Evolutionary conservation across 2,888 invertebrate species (phyloP), one percentile per base, ranked within the genome.

Genomic region (Acrobeloides nanus): DNA sequence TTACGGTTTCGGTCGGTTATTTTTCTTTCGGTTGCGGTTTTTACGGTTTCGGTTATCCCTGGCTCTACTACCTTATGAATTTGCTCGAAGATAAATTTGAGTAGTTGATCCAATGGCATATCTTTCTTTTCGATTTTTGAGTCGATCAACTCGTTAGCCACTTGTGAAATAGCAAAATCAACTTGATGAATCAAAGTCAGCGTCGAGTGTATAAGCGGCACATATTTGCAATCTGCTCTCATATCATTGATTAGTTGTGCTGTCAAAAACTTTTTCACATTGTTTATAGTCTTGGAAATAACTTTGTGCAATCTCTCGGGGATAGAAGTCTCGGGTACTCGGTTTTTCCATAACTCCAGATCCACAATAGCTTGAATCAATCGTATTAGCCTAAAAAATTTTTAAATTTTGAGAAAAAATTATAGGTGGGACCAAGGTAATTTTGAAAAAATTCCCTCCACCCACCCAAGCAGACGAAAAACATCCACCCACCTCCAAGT

Each of bases 331-430:
- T 51, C 42, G 17, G 17, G 15, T 8, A 52, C 45, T 1, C 51
- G 41, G 6, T 18, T 20, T 10, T 26, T 15, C 51, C 51, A 55
- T 7, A 48, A 12, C 18, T 50, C 52, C 18, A 46, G 34, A 15
- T 39, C 41, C n/a, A 33, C 26, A 15, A 50, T 21, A 12, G 18
- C 25, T 17, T 53, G 23, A 3, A 46, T 21, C 5, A 50, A 29
- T 23, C 33, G 51, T 17, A 29, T n/a, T n/a, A 38, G 44, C 50
- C 50, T 50, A 15, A 48, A 50, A 38, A 38, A 39, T 23, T n/a
- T 29, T 1, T 41, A 39, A 39, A 26, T 3, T 40, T 18, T 27
- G 4, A 4, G 12, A 3, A 1, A 35, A 1, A 23, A 10, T 35
- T 35, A 35, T 35, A 35, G 10, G 12, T 15, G 7, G n/a, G n/a